A percentile compares a stretch with the other conserved stretches of the same genome.
Conservation (phyloP, 1,140 invertebrate genomes). For the Druon quercuslanigerum region DNA sequence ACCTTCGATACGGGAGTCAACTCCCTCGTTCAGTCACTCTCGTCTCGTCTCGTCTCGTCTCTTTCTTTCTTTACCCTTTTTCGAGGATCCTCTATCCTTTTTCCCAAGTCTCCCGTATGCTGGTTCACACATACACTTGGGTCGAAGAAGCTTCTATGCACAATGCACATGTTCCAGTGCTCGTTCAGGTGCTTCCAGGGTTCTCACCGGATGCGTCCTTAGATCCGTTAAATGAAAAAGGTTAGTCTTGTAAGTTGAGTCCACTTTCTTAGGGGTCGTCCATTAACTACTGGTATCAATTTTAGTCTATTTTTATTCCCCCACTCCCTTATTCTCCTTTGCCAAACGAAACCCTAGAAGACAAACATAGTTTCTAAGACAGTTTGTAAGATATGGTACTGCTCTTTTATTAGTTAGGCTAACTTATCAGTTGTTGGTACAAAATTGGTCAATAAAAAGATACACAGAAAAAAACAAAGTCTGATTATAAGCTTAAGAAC, state of each 20-base stretch:
- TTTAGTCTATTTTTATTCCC: too few species aligned
- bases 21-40: constrained; percentile 38
- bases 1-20: constrained; percentile 55
- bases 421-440: too few species aligned
- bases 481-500: too few species aligned
- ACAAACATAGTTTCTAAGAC: too few species aligned
- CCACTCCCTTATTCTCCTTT: too few species aligned
- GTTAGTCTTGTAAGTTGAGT: constrained; percentile 56
- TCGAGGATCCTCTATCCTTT: not conserved
- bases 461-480: too few species aligned
- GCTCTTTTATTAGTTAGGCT: too few species aligned
- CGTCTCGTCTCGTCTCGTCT: constrained; percentile 31
- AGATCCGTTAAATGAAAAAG: constrained; percentile 66
- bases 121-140: constrained; percentile 42
- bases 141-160: constrained; percentile 41
- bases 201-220: constrained; percentile 65
- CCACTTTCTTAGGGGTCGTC: not conserved
- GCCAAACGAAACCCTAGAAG: too few species aligned
- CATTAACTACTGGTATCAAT: too few species aligned
- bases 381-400: too few species aligned
- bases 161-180: constrained; percentile 53
- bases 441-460: too few species aligned
- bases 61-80: constrained; percentile 33
- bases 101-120: constrained; percentile 27
- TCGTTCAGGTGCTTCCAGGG: constrained; percentile 62